These are phyloP conservation scores for Campylomormyrus tamandua DNA, from an alignment of 2,113 vertebrate species.

Conservation along the genomic window DNA sequence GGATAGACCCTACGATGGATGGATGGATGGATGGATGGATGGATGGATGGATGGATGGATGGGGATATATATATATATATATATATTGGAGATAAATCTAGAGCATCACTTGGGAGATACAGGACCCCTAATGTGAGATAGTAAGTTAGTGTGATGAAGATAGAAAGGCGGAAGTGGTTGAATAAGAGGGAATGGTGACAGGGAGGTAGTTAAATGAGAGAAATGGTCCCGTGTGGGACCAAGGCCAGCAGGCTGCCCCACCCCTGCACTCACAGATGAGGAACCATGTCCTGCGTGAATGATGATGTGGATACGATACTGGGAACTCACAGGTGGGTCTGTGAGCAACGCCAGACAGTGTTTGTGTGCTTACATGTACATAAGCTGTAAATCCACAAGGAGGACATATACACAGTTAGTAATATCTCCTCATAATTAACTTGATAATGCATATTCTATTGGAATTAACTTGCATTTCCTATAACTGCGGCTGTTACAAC, in stretches of 20 bases:
- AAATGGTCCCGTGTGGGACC: not conserved
- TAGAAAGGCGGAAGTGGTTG: not conserved
- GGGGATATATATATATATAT: too few relatives aligned
- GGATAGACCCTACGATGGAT: not conserved
- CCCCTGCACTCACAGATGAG: not conserved
- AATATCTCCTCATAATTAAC: not conserved
- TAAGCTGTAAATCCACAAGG: not conserved
- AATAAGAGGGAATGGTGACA: not conserved
- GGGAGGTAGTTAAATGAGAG: not conserved
- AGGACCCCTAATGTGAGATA: not conserved
- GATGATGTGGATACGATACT: not conserved
- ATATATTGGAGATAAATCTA: not conserved
- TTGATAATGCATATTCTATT: not conserved
- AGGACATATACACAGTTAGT: not conserved
- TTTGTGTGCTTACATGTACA: not conserved
- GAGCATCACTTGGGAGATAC: not conserved
- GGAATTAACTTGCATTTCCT: not conserved
- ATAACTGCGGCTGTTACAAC: not conserved
- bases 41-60: not conserved
- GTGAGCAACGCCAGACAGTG: not conserved
- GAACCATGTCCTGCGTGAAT: not conserved
- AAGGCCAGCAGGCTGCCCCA: not conserved
- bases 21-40: not conserved
- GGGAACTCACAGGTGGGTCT: not conserved
- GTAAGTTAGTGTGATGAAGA: not conserved